Evolutionary conservation across 2,797 vertebrate genomes (phyloP).

Genomic region (Oreochromis grahami): DNA sequence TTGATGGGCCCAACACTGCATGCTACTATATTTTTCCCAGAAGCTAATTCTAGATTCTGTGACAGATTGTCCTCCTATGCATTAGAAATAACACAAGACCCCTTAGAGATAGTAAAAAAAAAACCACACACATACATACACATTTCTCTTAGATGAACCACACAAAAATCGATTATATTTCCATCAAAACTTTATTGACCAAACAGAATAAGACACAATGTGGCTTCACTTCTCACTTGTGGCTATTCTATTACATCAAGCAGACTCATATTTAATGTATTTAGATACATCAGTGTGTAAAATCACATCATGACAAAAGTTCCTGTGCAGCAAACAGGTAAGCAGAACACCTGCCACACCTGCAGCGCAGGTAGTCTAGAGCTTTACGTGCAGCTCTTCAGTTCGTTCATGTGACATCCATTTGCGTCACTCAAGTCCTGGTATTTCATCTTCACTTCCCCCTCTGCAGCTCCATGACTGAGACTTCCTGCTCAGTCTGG

Average conservation of each 20-base stretch:
- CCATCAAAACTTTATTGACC: constrained; percentile 68
- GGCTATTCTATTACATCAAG: neutral
- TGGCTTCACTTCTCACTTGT: constrained; percentile 13
- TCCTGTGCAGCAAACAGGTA: neutral
- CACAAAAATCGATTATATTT: constrained; percentile 17
- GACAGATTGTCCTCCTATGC: neutral
- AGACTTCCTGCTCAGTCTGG: neutral
- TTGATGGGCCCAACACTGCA: neutral
- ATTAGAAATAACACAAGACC: neutral
- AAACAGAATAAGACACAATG: constrained; percentile 9
- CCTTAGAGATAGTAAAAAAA: neutral
- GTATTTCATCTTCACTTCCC: neutral
- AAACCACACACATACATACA: neutral
- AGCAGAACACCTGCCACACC: neutral
- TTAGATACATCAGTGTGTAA: neutral
- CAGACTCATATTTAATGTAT: neutral
- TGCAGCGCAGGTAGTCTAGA: neutral
- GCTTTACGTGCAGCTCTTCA: neutral
- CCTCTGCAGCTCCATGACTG: neutral
- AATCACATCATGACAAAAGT: neutral
- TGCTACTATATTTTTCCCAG: neutral
- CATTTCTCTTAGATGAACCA: constrained; percentile 9
- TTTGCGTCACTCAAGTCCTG: neutral
- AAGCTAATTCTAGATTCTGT: neutral
- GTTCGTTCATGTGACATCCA: constrained; percentile 4